phyloP scores from a whole-genome alignment of 2,888 invertebrate genomes.

The Cephus runcator region DNA sequence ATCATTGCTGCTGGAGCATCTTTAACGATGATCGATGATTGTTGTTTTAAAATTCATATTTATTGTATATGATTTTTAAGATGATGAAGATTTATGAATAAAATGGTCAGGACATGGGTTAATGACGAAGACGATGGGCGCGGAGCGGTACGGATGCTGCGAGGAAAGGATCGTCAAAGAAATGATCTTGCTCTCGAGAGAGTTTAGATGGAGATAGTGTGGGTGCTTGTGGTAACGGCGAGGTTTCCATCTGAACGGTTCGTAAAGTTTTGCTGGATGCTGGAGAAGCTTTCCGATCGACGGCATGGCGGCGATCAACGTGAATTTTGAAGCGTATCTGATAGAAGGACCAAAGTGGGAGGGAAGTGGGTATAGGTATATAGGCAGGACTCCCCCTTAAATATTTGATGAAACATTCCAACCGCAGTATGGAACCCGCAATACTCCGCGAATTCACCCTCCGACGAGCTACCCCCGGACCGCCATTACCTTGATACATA shows the following conservation, averaged over 20 bases:
- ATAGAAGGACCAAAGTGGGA: conserved; percentile 35
- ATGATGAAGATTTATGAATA: background rate
- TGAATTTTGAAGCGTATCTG: conserved; percentile 43
- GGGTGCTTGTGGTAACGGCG: background rate
- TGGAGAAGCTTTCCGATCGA: conserved; percentile 49
- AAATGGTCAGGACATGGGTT: background rate
- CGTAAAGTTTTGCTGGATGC: conserved; percentile 16
- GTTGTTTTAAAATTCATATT: background rate
- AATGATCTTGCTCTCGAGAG: background rate
- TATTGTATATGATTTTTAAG: background rate
- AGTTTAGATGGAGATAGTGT: background rate
- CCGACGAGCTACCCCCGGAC: conserved; percentile 27
- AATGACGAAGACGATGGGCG: background rate
- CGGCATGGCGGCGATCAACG: conserved; percentile 25
- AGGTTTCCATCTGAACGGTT: conserved; percentile 6
- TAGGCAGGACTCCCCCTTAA: conserved; percentile 49
- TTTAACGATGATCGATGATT: background rate
- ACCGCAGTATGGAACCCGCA: conserved; percentile 55
- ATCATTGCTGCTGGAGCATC: background rate
- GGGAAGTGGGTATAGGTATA: background rate
- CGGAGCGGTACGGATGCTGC: background rate
- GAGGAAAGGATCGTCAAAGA: background rate
- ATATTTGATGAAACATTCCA: conserved; percentile 62
- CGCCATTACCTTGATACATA: conserved; percentile 57
- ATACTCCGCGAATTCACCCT: conserved; percentile 8